Percentiles rank a stretch among this genome's conserved stretches.
Evolutionary conservation across 2,888 invertebrate genomes (phyloP).

Genomic region (Plebejus melissa): DNA sequence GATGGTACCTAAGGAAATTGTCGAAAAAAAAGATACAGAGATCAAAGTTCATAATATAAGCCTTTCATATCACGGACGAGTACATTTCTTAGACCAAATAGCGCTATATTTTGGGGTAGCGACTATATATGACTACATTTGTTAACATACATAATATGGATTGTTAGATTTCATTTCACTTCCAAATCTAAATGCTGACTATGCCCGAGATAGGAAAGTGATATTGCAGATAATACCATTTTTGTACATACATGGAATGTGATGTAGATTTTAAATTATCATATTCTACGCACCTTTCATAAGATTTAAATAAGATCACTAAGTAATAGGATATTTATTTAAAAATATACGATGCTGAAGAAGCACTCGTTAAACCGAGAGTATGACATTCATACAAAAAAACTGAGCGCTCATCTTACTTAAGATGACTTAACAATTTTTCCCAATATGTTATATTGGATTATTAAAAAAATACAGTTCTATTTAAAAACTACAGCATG

Average conservation of each 20-base stretch:
- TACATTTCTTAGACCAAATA: neutral
- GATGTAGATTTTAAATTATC: constrained; percentile 54
- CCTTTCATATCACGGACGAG: constrained; percentile 29
- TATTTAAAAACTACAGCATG: constrained; percentile 10
- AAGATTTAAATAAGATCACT: constrained; percentile 35
- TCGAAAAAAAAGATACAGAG: constrained; percentile 17
- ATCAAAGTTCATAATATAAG: neutral
- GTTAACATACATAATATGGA: neutral
- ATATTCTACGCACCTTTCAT: constrained; percentile 55
- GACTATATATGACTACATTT: constrained; percentile 20
- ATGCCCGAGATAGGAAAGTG: constrained; percentile 42
- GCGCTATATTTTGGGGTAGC: constrained; percentile 6
- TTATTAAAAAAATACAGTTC: constrained; percentile 8
- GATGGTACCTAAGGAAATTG: constrained; percentile 32
- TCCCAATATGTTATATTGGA: neutral
- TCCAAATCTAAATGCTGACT: constrained; percentile 47
- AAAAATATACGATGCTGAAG: neutral
- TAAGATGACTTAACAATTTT: neutral
- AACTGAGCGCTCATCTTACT: neutral
- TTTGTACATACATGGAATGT: constrained; percentile 74
- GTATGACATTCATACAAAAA: constrained; percentile 1
- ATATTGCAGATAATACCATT: constrained; percentile 27
- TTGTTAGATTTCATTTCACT: constrained; percentile 16
- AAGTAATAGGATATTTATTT: constrained; percentile 7
- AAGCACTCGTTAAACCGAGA: neutral